phyloP scores from a whole-genome alignment of 2,888 invertebrate genomes.

The Lobophora halterata region DNA sequence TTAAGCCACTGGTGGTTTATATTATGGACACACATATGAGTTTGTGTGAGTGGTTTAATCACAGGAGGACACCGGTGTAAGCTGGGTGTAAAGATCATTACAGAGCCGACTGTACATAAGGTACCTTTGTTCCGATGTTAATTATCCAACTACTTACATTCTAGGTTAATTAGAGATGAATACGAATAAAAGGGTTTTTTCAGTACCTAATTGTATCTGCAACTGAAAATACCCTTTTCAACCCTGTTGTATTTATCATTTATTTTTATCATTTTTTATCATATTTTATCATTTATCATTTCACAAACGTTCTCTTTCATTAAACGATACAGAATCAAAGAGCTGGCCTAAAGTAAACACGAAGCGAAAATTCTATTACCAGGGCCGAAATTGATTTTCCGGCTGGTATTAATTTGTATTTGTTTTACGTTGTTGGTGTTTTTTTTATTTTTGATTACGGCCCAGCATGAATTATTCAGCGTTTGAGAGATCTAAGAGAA shows the following conservation, averaged over 20 bases:
- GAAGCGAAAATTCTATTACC: constrained; percentile 8
- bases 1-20: too few species aligned
- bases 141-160: too few species aligned
- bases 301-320: background rate
- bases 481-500: constrained; percentile 51
- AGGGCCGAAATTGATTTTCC: constrained; percentile 18
- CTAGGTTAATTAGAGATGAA: too few species aligned
- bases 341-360: constrained; percentile 9
- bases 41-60: too few species aligned
- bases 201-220: constrained; percentile 5
- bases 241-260: constrained; percentile 12
- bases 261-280: constrained; percentile 8
- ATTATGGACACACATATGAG: too few species aligned
- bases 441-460: constrained; percentile 33
- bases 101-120: too few species aligned
- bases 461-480: constrained; percentile 37
- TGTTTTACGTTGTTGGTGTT: constrained; percentile 18
- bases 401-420: constrained; percentile 12
- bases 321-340: constrained; percentile 9
- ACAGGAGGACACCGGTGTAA: too few species aligned
- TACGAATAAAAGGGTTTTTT: constrained; percentile 13
- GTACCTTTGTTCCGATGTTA: too few species aligned
- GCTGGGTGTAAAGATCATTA: too few species aligned
- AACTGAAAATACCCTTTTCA: constrained; percentile 10
- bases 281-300: too few species aligned